Evolutionary conservation across 2,113 vertebrate genomes (phyloP).

Genomic region (Pithys albifrons): DNA sequence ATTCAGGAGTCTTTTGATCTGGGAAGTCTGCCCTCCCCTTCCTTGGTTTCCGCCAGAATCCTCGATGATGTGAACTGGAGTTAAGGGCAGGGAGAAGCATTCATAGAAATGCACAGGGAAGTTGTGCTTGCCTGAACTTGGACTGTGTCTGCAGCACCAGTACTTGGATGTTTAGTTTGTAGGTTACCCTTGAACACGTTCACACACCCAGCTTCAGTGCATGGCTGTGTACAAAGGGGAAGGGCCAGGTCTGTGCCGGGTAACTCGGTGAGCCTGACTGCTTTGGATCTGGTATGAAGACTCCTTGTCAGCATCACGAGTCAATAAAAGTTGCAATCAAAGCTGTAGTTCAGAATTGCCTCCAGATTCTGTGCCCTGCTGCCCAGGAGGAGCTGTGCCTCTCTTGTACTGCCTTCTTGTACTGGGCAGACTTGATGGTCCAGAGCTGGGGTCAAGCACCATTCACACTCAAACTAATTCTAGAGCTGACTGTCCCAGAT

Average conservation of each 20-base stretch:
- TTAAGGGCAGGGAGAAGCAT: background rate
- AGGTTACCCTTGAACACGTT: background rate
- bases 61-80: slow-evolving; percentile 25
- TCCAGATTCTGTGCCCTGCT: background rate
- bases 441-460: background rate
- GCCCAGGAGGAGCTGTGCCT: background rate
- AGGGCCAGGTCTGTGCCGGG: background rate
- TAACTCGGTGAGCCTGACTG: background rate
- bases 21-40: background rate
- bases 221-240: background rate
- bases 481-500: background rate
- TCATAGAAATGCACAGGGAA: background rate
- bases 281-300: background rate
- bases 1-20: slow-evolving; percentile 27
- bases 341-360: background rate
- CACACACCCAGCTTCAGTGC: background rate
- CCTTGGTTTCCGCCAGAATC: slow-evolving; percentile 37
- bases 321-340: background rate
- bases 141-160: background rate
- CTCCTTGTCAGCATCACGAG: background rate
- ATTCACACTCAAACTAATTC: background rate
- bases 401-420: background rate
- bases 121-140: background rate
- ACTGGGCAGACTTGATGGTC: background rate
- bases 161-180: background rate